A percentile compares a stretch with the other conserved stretches of the same genome.
Conservation (phyloP, 2,113 vertebrate genomes). For the Gallinago media region DNA sequence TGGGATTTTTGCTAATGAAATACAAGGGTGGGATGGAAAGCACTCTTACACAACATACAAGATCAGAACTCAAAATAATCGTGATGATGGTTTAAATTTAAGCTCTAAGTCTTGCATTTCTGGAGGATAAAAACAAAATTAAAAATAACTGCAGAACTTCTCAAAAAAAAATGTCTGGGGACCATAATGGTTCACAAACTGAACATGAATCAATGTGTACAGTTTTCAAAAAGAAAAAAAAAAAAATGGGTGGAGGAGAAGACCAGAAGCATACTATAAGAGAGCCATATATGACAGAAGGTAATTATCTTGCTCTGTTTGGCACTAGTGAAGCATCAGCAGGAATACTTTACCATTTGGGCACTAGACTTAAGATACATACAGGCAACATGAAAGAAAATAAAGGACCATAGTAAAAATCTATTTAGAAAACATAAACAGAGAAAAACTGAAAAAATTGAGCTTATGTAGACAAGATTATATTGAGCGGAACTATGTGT, state of each 20-base stretch:
- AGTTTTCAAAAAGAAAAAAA: neutral
- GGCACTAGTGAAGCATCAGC: neutral
- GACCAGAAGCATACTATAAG: neutral
- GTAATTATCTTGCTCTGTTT: constrained; percentile 21
- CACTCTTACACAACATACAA: neutral
- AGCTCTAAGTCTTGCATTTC: neutral
- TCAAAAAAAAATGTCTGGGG: neutral
- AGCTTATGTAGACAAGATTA: neutral
- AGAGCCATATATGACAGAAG: neutral
- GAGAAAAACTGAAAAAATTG: neutral
- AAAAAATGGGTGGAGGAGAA: neutral
- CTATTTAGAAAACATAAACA: neutral
- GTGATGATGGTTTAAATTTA: neutral
- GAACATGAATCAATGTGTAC: neutral
- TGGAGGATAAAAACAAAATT: neutral
- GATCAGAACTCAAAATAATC: neutral
- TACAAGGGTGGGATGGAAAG: neutral
- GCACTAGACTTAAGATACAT: neutral
- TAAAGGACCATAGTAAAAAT: neutral
- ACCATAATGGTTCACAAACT: neutral
- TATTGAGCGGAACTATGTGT: neutral
- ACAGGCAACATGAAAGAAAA: neutral
- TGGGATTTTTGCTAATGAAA: neutral
- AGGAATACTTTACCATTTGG: neutral
- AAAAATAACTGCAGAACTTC: neutral